Evolutionary conservation across 1,140 invertebrate genomes (phyloP).

Genomic region (Euwallacea fornicatus): DNA sequence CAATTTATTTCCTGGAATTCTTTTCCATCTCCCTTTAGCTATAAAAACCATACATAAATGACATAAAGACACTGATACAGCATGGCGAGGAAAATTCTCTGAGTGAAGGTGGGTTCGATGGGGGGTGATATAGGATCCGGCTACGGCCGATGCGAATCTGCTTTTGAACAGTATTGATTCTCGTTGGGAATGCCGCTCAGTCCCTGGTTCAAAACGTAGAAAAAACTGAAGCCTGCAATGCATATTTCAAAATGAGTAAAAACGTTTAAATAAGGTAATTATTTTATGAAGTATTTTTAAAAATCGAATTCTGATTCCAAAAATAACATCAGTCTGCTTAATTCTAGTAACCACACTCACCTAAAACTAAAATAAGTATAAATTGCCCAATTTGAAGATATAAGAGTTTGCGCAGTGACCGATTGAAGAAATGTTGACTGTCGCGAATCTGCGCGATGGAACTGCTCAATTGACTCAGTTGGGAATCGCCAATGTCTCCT

Average conservation of each 20-base stretch:
- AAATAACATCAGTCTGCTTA: neutral
- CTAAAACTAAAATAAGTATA: slow-evolving; percentile 10
- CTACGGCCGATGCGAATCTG: neutral
- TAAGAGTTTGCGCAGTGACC: slow-evolving; percentile 9
- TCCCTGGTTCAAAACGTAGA: neutral
- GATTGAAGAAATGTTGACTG: slow-evolving; percentile 1
- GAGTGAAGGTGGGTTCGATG: neutral
- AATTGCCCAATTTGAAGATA: slow-evolving; percentile 15
- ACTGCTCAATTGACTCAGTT: slow-evolving; percentile 15
- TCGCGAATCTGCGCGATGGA: slow-evolving; percentile 17
- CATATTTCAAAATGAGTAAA: too few species aligned
- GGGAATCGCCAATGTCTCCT: neutral
- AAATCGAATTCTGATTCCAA: too few species aligned
- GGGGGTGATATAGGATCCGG: neutral
- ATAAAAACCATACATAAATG: neutral
- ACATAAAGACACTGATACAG: neutral
- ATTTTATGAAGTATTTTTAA: too few species aligned
- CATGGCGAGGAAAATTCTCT: neutral
- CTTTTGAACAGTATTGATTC: neutral
- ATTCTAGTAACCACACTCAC: slow-evolving; percentile 5
- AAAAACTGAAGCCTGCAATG: neutral
- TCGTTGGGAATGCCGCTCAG: neutral
- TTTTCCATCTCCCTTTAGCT: too few species aligned
- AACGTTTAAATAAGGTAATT: too few species aligned
- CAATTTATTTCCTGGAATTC: too few species aligned